Evolutionary conservation across 1,140 invertebrate species (phyloP).

Genomic region (Drosophila sechellia): DNA sequence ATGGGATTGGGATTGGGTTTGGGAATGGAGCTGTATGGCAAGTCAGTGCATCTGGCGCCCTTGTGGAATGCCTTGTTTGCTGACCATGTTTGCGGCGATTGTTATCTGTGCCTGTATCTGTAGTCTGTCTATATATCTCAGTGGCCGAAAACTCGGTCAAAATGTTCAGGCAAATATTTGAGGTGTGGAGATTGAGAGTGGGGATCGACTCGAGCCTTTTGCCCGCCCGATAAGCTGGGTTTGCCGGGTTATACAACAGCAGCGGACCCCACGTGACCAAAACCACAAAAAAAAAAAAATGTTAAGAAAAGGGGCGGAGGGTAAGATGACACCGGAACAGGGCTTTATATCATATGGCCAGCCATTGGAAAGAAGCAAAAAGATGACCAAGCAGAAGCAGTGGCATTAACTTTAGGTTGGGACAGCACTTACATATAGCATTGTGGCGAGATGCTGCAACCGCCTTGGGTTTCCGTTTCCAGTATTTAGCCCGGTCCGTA

Average conservation of each 20-base stretch:
- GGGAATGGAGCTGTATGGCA: slow-evolving; percentile 2
- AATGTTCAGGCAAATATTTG: slow-evolving; percentile 42
- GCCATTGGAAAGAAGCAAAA: slow-evolving; percentile 11
- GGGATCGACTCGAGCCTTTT: slow-evolving; percentile 8
- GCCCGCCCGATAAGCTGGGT: slow-evolving; percentile 18
- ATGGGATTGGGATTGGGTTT: slow-evolving; percentile 1
- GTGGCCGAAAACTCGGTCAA: slow-evolving; percentile 36
- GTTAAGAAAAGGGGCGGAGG: background rate
- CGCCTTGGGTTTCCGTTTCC: slow-evolving; percentile 8
- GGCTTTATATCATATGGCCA: background rate
- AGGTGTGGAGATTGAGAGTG: slow-evolving; percentile 6
- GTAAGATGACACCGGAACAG: slow-evolving; percentile 17
- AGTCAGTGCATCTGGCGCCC: slow-evolving; percentile 24
- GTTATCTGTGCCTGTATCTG: slow-evolving; percentile 9
- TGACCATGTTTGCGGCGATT: slow-evolving; percentile 18
- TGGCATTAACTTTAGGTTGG: background rate
- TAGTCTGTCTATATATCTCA: background rate
- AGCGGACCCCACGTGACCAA: slow-evolving; percentile 25
- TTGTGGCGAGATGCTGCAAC: slow-evolving; percentile 5
- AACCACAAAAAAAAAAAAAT: background rate
- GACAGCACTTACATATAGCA: too few relatives aligned
- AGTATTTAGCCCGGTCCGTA: background rate
- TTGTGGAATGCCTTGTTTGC: slow-evolving; percentile 27
- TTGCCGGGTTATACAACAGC: slow-evolving; percentile 23
- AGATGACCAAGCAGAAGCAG: slow-evolving; percentile 23